A percentile compares a stretch with the other conserved stretches of the same genome.
These are phyloP conservation scores for Matsumurasca onukii DNA, from an alignment of 1,140 invertebrate genomes.

Conservation along the genomic window DNA sequence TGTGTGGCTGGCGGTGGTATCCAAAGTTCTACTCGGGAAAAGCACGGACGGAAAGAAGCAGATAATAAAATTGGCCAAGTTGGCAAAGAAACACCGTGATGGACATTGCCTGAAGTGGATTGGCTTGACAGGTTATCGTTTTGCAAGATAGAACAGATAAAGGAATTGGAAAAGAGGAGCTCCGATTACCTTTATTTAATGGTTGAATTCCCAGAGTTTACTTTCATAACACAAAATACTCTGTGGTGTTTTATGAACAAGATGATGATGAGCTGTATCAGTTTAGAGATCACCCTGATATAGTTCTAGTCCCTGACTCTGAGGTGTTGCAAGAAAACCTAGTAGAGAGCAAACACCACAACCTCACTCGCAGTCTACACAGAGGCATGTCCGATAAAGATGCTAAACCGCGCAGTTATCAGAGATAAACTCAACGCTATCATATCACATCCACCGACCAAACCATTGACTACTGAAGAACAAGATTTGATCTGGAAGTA, in stretches of 20 bases:
- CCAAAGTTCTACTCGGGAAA: conserved; percentile 81
- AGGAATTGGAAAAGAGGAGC: conserved; percentile 89
- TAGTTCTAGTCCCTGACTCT: conserved; percentile 88
- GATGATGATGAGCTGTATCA: conserved; percentile 87
- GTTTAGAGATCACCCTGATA: conserved; percentile 74
- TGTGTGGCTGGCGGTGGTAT: conserved; percentile 71
- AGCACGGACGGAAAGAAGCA: conserved; percentile 75
- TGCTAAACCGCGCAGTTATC: conserved; percentile 87
- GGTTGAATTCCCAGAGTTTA: conserved; percentile 91
- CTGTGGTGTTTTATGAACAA: conserved; percentile 83
- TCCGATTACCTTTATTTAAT: conserved; percentile 95
- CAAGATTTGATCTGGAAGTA: conserved; percentile 99
- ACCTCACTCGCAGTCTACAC: conserved; percentile 86
- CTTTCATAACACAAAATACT: conserved; percentile 70
- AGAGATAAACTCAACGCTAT: conserved; percentile 85
- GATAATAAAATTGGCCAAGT: conserved; percentile 86
- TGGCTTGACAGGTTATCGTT: conserved; percentile 97
- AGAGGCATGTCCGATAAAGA: conserved; percentile 87
- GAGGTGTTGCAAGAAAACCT: conserved; percentile 94
- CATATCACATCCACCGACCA: conserved; percentile 87
- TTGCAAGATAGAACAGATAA: conserved; percentile 93
- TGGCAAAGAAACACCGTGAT: conserved; percentile 92
- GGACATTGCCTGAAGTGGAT: conserved; percentile 93
- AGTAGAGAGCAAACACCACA: conserved; percentile 96
- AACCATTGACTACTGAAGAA: conserved; percentile 84